Evolutionary conservation across 2,113 vertebrate genomes (phyloP).

Genomic region (Cromileptes altivelis): DNA sequence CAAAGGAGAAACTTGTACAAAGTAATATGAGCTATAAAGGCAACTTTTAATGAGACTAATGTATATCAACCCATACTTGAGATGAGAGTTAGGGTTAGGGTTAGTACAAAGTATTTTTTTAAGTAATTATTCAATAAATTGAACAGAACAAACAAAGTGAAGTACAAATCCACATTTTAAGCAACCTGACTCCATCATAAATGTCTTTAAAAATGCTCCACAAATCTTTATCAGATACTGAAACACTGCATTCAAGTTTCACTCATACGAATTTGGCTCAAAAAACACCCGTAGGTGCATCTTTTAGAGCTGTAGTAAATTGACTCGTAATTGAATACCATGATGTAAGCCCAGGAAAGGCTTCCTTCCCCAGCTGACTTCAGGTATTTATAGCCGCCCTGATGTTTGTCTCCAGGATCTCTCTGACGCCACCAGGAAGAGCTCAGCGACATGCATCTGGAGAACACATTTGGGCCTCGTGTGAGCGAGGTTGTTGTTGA

Average conservation of each 20-base stretch:
- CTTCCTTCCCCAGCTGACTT: conserved; percentile 78
- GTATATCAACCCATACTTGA: not conserved
- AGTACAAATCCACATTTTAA: too few relatives aligned
- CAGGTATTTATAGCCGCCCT: conserved; percentile 78
- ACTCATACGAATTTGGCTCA: not conserved
- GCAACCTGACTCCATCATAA: too few relatives aligned
- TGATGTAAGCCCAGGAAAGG: conserved; percentile 73
- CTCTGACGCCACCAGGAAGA: conserved; percentile 77
- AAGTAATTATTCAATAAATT: not conserved
- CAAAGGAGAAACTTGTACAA: not conserved
- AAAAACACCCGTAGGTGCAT: not conserved
- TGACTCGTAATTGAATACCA: conserved; percentile 56
- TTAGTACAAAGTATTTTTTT: not conserved
- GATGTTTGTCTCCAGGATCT: conserved; percentile 67
- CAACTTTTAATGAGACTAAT: not conserved
- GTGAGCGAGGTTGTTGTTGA: conserved; percentile 20
- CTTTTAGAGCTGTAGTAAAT: conserved; percentile 8
- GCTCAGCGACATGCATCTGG: conserved; percentile 72
- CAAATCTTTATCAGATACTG: not conserved
- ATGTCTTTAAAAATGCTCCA: not conserved
- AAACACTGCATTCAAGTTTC: not conserved
- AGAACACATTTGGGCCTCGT: conserved; percentile 66
- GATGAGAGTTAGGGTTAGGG: too few relatives aligned
- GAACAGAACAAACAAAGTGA: not conserved
- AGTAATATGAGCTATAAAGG: not conserved